A percentile compares a stretch with the other conserved stretches of the same genome.
These are phyloP conservation scores for Odontamblyopus rebecca DNA, from an alignment of 2,797 vertebrate genomes.

Conservation along the genomic window DNA sequence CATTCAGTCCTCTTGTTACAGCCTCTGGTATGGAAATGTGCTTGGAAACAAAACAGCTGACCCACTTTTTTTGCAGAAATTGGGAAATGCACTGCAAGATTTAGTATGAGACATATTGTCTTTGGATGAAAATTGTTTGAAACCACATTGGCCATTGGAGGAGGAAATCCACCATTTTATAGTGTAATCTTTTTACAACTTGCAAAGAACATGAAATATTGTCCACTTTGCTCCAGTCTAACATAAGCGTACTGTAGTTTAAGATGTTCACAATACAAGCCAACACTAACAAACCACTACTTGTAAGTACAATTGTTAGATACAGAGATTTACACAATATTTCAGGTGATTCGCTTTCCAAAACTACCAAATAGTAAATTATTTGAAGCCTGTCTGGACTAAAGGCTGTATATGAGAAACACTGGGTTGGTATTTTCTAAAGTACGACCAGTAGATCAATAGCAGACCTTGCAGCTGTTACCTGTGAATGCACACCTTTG, in stretches of 20 bases:
- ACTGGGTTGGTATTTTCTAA: slow-evolving; percentile 23
- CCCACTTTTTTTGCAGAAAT: slow-evolving; percentile 28
- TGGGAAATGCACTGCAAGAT: slow-evolving; percentile 36
- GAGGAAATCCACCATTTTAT: slow-evolving; percentile 44
- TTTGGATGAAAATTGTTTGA: slow-evolving; percentile 39
- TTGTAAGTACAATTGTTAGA: neutral
- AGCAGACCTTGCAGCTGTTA: slow-evolving; percentile 43
- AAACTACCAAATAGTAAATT: neutral
- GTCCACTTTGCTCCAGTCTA: neutral
- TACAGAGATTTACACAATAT: neutral
- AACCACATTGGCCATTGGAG: slow-evolving; percentile 37
- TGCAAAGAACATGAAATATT: slow-evolving; percentile 21
- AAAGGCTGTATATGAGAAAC: neutral
- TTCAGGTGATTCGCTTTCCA: neutral
- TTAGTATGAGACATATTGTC: slow-evolving; percentile 35
- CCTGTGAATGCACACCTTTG: slow-evolving; percentile 34
- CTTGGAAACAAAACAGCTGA: slow-evolving; percentile 37
- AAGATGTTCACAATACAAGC: neutral
- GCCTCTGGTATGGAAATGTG: slow-evolving; percentile 29
- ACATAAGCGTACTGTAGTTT: slow-evolving; percentile 10
- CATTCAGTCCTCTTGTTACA: slow-evolving; percentile 33
- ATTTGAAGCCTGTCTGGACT: neutral
- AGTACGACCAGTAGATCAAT: slow-evolving; percentile 38
- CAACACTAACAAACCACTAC: neutral
- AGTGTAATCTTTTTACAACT: slow-evolving; percentile 31